Base-by-base conservation (phyloP, 2,888 invertebrate species). In the Teleogryllus oceanicus region DNA sequence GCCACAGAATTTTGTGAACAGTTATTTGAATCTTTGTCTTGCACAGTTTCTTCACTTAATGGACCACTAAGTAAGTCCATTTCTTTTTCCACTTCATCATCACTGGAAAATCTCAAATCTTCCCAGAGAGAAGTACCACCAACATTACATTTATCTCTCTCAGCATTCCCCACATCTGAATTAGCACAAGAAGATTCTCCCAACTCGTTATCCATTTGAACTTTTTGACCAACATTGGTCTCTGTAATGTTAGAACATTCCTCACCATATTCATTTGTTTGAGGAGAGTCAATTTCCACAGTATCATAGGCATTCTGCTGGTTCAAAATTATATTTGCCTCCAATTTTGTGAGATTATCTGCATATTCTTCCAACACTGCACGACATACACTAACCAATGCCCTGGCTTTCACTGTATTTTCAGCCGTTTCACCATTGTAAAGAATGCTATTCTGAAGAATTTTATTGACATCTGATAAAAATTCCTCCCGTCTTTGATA, bases 401-500 rank as follows among this genome's bases (percentile, higher is more conserved):
- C 90, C 84, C 94, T 93, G 0, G 98, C 97, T 85, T 97, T 96
- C 83, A 92, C 90, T 0, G 97, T 96, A 85, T 94, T 95, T 75
- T 93, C 91, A 1, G 96, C 96, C 80, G 95, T 94, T 78, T 92
- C 91, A 1, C 98, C 98, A 87, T 99, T 99, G 87, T 97, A 99
- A 74, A 93, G 90, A 81, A 93, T 91, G 85, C 98, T 96, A 88
- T 99, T 99, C 84, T 93, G 91, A 18, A 94, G 91, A 83, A 99
- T 92, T 82, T 97, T 91, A 85, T 96, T 94, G 20, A 99, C 92
- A 85, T 99, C 99, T 0, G 90, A 90, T 76, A 96, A 87, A 87
- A 98, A 99, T 84, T 96, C 95, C 24, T 92, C 92, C 0, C 98
- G 92, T 82, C 92, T 94, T 86, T 96, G 96, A 87, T 99, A 99